Evolutionary conservation across 2,888 invertebrate species (phyloP), one percentile per base, ranked within the genome.

Genomic region (Steinernema scapterisci): DNA sequence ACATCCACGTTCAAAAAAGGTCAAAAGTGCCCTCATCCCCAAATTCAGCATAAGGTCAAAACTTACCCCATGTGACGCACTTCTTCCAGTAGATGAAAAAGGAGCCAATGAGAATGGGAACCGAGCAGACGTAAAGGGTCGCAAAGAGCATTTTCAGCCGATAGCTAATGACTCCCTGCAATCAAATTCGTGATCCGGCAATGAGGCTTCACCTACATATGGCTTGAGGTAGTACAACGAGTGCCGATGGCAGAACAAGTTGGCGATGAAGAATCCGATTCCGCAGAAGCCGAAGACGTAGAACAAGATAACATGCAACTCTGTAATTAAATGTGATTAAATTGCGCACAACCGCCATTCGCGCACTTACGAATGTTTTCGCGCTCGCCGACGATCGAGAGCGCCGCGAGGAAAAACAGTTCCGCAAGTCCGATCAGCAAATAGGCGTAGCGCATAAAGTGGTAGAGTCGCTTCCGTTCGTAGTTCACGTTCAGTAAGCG

Each of bases 321-420:
- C 44, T 16, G 0, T 11, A 31, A 38, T 38, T 38, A 38, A 9
- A 6, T 6, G 38, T 3, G 38, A 9, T 38, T 38, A 38, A 38
- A 9, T 6, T 38, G 38, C 9, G 38, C 38, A 38, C 38, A 9
- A 38, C 38, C n/a, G n/a, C n/a, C 38, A 38, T 38, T 38, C 9
- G 38, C 9, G 38, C 1, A 74, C 80, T 78, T 70, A 87, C 86
- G 81, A 23, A 87, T 87, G 70, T 83, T 82, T 75, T 86, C 86
- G 71, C 86, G 73, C 75, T 86, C 86, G 43, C 86, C 86, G 23
- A 86, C 82, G 70, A 86, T 82, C 19, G 85, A 86, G 27, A 63
- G 63, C 3, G 63, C 63, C 11, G 63, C 63, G n/a, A 86, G 75
- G 89, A 91, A 92, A 75, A 90, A 92, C 76, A 91, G 78, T 81